Evolutionary conservation across 2,888 invertebrate genomes (phyloP).

Genomic region (Cheilosia vulpina): DNA sequence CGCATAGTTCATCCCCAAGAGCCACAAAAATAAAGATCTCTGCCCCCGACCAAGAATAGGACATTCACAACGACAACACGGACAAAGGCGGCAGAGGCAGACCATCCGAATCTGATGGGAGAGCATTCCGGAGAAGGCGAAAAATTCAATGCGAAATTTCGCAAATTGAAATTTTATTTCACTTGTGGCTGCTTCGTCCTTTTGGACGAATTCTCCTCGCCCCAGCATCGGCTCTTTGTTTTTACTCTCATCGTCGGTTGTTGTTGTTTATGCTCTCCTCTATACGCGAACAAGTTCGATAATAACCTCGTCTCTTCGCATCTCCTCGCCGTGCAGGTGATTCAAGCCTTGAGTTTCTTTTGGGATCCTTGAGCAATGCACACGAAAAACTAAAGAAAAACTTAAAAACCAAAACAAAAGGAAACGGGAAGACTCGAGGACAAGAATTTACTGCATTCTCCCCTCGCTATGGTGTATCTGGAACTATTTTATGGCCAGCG

Average conservation of each 20-base stretch:
- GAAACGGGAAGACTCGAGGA: constrained; percentile 31
- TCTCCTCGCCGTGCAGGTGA: constrained; percentile 58
- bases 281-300: constrained; percentile 59
- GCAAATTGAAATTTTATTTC: constrained; percentile 83
- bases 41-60: constrained; percentile 18
- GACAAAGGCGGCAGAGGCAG: neutral
- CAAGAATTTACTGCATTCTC: constrained; percentile 63
- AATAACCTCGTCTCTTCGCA: constrained; percentile 66
- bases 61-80: constrained; percentile 12
- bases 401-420: constrained; percentile 4
- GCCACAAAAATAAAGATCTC: constrained; percentile 60
- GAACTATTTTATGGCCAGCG: constrained; percentile 69
- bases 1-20: constrained; percentile 58
- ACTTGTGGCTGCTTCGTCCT: constrained; percentile 70
- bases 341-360: constrained; percentile 12
- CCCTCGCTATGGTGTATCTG: constrained; percentile 45
- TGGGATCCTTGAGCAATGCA: constrained; percentile 29
- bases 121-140: constrained; percentile 37
- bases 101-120: neutral
- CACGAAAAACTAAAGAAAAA: neutral
- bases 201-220: constrained; percentile 24
- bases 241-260: constrained; percentile 54
- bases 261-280: constrained; percentile 57
- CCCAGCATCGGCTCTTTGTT: constrained; percentile 10
- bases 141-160: constrained; percentile 78